A percentile compares a stretch with the other conserved stretches of the same genome.
Conservation (phyloP, 2,113 vertebrate genomes). For the Fulmarus glacialis region DNA sequence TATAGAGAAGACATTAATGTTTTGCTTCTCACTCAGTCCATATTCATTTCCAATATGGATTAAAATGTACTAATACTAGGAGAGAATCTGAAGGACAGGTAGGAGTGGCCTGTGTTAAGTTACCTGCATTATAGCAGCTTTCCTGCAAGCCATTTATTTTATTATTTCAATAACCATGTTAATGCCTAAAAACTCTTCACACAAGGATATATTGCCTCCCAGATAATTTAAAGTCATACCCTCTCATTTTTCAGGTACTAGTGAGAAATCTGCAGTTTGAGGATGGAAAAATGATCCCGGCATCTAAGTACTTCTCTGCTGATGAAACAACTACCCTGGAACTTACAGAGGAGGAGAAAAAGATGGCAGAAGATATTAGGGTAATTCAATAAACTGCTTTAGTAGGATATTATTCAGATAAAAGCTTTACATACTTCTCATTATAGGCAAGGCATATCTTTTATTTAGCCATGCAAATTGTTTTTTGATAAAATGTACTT, state of each 20-base stretch:
- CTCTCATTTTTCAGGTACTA: constrained; percentile 68
- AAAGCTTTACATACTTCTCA: background rate
- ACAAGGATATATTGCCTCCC: background rate
- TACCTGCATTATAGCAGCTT: background rate
- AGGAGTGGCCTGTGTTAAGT: background rate
- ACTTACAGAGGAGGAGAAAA: constrained; percentile 80
- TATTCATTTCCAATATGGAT: background rate
- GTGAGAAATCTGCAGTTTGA: constrained; percentile 84
- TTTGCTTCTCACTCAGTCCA: background rate
- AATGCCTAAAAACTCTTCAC: background rate
- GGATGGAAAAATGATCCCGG: constrained; percentile 85
- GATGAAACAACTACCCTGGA: constrained; percentile 72
- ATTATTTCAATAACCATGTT: background rate
- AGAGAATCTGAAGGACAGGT: background rate
- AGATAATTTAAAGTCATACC: background rate
- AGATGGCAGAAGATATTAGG: constrained; percentile 78
- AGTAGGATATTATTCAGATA: background rate
- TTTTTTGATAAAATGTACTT: background rate
- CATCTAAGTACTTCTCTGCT: constrained; percentile 81
- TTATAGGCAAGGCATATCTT: background rate
- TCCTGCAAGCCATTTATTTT: background rate
- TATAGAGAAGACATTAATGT: background rate
- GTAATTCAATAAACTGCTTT: constrained; percentile 40
- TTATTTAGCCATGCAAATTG: background rate
- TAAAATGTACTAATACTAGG: background rate